These are phyloP conservation scores for Mobula hypostoma DNA, from an alignment of 2,113 vertebrate species.

Conservation along the genomic window DNA sequence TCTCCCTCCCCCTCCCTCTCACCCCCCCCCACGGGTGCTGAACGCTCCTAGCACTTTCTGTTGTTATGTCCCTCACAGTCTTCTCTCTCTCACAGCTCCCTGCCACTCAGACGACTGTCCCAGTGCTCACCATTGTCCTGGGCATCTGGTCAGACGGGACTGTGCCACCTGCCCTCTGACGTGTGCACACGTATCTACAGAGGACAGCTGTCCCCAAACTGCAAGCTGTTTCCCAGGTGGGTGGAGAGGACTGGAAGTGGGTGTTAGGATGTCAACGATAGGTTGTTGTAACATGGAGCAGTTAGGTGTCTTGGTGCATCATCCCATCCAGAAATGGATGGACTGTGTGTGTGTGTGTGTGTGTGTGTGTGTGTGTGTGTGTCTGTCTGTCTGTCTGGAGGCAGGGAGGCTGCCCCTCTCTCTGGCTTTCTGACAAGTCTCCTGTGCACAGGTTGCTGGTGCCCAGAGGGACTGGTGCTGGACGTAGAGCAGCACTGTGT, in stretches of 20 bases:
- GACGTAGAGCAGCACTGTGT: slow-evolving; percentile 57
- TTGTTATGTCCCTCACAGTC: neutral
- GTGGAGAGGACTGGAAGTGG: fast-evolving
- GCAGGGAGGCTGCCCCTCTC: too few relatives aligned
- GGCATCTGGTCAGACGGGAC: slow-evolving; percentile 51
- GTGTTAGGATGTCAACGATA: too few relatives aligned
- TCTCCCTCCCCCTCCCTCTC: neutral
- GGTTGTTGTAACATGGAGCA: too few relatives aligned
- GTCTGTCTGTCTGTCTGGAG: neutral
- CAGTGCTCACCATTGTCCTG: slow-evolving; percentile 58
- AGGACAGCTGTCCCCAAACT: slow-evolving; percentile 45
- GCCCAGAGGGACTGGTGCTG: slow-evolving; percentile 65
- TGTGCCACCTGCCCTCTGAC: slow-evolving; percentile 74
- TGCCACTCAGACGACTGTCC: slow-evolving; percentile 64
- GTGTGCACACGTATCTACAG: slow-evolving; percentile 64
- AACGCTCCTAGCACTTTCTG: neutral
- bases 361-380: slow-evolving; percentile 44
- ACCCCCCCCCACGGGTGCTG: neutral
- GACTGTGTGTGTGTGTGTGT: neutral
- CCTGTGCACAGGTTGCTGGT: slow-evolving; percentile 70
- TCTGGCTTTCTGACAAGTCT: too few relatives aligned
- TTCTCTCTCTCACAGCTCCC: slow-evolving; percentile 48
- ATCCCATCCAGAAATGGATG: too few relatives aligned
- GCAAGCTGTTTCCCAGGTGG: slow-evolving; percentile 67
- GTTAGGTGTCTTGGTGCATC: too few relatives aligned